Percentiles rank a stretch among this genome's conserved stretches.
phyloP scores from a whole-genome alignment of 2,888 invertebrate genomes.

The Lasioglossum marginatum region DNA sequence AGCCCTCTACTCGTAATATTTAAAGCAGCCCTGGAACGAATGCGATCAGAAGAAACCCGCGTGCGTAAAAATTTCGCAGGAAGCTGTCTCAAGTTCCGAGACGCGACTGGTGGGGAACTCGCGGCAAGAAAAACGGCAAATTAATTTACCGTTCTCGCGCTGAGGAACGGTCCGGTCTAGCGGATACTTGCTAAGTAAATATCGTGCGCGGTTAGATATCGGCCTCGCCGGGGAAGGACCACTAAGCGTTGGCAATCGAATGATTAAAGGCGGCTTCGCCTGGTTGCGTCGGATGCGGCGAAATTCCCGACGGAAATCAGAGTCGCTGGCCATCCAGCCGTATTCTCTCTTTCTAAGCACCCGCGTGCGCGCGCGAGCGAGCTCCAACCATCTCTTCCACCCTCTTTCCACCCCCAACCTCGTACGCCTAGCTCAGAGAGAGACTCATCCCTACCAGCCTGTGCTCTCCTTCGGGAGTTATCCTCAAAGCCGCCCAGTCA shows the following conservation, averaged over 20 bases:
- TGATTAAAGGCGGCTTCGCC: constrained; percentile 71
- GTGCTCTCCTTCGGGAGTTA: constrained; percentile 70
- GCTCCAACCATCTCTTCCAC: constrained; percentile 5
- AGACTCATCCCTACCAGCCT: background rate
- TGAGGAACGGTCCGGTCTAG: constrained; percentile 45
- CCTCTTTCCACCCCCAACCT: background rate
- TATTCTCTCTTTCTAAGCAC: constrained; percentile 74
- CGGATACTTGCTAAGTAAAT: constrained; percentile 54
- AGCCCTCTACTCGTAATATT: too few species aligned
- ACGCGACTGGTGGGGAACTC: background rate
- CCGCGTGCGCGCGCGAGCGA: background rate
- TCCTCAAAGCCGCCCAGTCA: constrained; percentile 73
- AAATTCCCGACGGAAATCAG: constrained; percentile 75
- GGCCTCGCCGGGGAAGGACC: constrained; percentile 51
- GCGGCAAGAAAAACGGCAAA: constrained; percentile 43
- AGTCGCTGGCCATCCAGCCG: constrained; percentile 74
- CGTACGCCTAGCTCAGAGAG: background rate
- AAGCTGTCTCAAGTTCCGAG: background rate
- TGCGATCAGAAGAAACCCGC: background rate
- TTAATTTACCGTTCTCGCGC: constrained; percentile 52
- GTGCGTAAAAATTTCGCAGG: background rate
- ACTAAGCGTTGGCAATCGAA: constrained; percentile 71
- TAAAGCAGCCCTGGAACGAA: background rate
- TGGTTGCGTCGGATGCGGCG: constrained; percentile 65
- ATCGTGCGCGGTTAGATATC: constrained; percentile 57